phyloP scores from a whole-genome alignment of 2,888 invertebrate genomes.

The Cataglyphis cursor region DNA sequence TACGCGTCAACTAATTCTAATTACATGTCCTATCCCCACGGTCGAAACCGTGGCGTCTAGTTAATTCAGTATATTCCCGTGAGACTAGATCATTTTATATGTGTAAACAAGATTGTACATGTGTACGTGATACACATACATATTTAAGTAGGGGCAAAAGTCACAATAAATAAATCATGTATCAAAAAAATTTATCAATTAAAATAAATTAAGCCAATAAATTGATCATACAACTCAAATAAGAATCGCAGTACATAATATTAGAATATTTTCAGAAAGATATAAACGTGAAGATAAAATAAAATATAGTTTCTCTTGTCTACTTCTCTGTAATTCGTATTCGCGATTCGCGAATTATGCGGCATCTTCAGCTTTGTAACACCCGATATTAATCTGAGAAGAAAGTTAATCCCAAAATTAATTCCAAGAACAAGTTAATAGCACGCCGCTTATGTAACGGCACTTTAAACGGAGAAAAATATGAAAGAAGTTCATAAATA shows the following conservation, averaged over 20 bases:
- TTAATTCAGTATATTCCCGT: conserved; percentile 49
- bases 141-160: conserved; percentile 22
- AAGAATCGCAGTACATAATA: neutral
- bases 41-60: conserved; percentile 42
- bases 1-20: conserved; percentile 45
- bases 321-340: neutral
- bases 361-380: neutral
- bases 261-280: neutral
- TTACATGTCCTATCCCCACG: conserved; percentile 42
- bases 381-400: neutral
- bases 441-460: conserved; percentile 40
- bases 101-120: conserved; percentile 32
- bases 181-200: neutral
- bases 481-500: conserved; percentile 84
- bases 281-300: neutral
- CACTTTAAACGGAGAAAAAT: conserved; percentile 76
- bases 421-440: conserved; percentile 5
- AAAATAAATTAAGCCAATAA: neutral
- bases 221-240: neutral
- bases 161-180: conserved; percentile 29
- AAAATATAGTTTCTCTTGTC: neutral
- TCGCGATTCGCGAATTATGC: neutral
- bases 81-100: conserved; percentile 41
- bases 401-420: neutral
- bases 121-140: conserved; percentile 29